These are phyloP conservation scores for Dione vanillae DNA, from an alignment of 2,888 invertebrate species.

Conservation along the genomic window DNA sequence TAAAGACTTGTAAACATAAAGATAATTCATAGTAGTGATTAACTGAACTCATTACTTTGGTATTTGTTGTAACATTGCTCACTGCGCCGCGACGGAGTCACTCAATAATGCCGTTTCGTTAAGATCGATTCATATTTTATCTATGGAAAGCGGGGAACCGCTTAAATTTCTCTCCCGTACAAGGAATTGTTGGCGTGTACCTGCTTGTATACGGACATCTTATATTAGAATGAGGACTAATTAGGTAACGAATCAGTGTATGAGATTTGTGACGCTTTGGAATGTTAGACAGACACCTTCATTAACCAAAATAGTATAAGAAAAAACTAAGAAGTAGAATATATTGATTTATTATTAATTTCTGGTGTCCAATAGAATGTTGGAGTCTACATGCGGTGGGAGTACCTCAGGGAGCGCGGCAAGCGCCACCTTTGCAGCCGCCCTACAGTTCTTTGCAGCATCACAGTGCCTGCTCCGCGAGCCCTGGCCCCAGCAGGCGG, in stretches of 20 bases:
- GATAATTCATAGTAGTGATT: not conserved
- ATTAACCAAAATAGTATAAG: too few relatives aligned
- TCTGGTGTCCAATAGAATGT: not conserved
- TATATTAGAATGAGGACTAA: too few relatives aligned
- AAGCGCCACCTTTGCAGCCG: conserved; percentile 58
- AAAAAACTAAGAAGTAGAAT: too few relatives aligned
- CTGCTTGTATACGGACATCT: too few relatives aligned
- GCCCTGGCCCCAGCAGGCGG: conserved; percentile 60
- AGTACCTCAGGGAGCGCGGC: conserved; percentile 47
- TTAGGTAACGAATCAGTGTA: too few relatives aligned
- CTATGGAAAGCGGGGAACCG: not conserved
- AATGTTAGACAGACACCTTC: too few relatives aligned
- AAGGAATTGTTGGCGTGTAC: not conserved
- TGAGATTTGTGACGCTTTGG: too few relatives aligned
- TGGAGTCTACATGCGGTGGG: conserved; percentile 10
- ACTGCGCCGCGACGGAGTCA: not conserved
- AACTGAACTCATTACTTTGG: not conserved
- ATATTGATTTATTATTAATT: not conserved
- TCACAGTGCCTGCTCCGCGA: conserved; percentile 67
- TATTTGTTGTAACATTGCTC: not conserved
- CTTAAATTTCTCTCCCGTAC: not conserved
- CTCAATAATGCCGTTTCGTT: not conserved
- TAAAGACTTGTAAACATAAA: too few relatives aligned
- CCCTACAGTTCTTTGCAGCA: conserved; percentile 70
- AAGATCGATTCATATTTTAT: conserved; percentile 1